Evolutionary conservation across 2,888 invertebrate genomes (phyloP).

Genomic region (Lepidocyrtinus sp.): DNA sequence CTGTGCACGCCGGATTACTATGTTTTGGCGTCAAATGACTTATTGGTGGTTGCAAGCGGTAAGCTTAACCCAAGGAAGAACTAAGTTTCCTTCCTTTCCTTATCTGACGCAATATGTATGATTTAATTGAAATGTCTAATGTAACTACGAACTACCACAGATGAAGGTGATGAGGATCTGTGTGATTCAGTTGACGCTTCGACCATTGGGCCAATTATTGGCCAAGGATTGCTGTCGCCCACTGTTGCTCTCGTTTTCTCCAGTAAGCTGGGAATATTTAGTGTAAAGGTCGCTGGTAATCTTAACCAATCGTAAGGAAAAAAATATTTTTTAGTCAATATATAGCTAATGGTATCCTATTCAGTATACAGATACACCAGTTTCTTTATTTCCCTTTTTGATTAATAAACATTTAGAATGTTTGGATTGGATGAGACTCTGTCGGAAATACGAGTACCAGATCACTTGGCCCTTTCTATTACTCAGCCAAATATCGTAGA

Average conservation of each 20-base stretch:
- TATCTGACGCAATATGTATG: too few species aligned
- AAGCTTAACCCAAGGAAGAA: too few species aligned
- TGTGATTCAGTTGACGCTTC: constrained; percentile 58
- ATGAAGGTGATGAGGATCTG: constrained; percentile 14
- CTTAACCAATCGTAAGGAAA: constrained; percentile 33
- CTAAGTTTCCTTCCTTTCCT: too few species aligned
- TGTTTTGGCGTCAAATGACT: constrained; percentile 60
- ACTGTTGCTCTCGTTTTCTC: constrained; percentile 51
- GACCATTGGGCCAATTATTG: constrained; percentile 61
- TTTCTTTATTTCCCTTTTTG: background rate
- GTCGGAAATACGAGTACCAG: constrained; percentile 64
- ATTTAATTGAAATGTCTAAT: too few species aligned
- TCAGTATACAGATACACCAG: background rate
- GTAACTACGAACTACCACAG: too few species aligned
- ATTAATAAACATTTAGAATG: constrained; percentile 22
- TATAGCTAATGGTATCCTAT: too few species aligned
- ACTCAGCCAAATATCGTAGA: constrained; percentile 60
- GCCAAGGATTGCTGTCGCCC: constrained; percentile 58
- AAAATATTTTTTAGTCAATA: background rate
- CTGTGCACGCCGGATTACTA: constrained; percentile 55
- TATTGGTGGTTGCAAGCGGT: constrained; percentile 51
- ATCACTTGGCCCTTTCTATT: constrained; percentile 66
- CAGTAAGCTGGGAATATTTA: constrained; percentile 59
- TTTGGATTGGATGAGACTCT: constrained; percentile 55
- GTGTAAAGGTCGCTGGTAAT: constrained; percentile 23